These are phyloP conservation scores for Ceratina calcarata DNA, from an alignment of 1,140 invertebrate genomes.

Conservation along the genomic window DNA sequence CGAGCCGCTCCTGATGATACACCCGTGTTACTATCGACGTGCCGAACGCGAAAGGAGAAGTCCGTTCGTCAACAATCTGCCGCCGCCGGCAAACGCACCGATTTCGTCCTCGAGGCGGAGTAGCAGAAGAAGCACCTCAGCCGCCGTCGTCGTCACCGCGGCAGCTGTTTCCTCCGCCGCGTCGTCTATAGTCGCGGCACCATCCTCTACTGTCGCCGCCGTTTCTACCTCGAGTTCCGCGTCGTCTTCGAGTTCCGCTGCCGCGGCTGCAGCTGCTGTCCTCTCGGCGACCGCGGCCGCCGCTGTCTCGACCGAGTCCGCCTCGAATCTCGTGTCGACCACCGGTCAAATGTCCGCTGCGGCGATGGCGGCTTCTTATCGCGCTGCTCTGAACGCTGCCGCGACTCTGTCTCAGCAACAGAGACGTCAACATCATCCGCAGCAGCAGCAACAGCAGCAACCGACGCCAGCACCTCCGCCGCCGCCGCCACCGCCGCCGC, in stretches of 20 bases:
- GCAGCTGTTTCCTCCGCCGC: conserved; percentile 46
- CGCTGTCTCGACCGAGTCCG: conserved; percentile 39
- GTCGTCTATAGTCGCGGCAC: not conserved
- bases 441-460: conserved; percentile 33
- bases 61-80: conserved; percentile 88
- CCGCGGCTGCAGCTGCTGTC: conserved; percentile 40
- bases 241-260: conserved; percentile 54
- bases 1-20: conserved; percentile 90
- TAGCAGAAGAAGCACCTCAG: conserved; percentile 51
- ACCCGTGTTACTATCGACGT: conserved; percentile 91
- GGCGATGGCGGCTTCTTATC: conserved; percentile 58
- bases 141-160: conserved; percentile 9
- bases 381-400: conserved; percentile 58
- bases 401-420: conserved; percentile 56
- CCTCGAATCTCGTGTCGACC: conserved; percentile 46
- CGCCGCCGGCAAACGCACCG: conserved; percentile 72
- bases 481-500: not conserved
- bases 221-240: conserved; percentile 38
- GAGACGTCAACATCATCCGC: conserved; percentile 46
- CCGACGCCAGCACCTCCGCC: conserved; percentile 40
- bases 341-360: conserved; percentile 52
- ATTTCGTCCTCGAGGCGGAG: conserved; percentile 60
- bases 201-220: conserved; percentile 19
- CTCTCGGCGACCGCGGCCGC: conserved; percentile 49
- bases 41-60: conserved; percentile 88